Conservation (phyloP, 2,113 vertebrate species). For the Hypomesus transpacificus region DNA sequence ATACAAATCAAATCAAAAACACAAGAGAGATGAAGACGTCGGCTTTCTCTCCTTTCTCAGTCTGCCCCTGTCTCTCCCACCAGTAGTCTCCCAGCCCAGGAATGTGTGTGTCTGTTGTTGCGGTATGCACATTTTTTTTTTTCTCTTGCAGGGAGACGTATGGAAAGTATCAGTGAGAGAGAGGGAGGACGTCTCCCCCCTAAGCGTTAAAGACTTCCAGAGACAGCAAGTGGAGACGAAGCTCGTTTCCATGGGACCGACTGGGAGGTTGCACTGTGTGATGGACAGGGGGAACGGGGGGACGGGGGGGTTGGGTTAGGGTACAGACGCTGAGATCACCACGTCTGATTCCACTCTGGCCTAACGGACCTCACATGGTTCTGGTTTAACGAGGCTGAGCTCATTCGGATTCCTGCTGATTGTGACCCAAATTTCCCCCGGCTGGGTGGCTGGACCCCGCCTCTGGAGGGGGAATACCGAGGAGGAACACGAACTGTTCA, state of each 20-base stretch:
- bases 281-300: not conserved
- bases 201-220: slow-evolving; percentile 7
- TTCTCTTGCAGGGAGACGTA: not conserved
- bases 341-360: slow-evolving; percentile 3
- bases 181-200: not conserved
- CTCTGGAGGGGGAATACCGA: not conserved
- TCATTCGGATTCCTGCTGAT: slow-evolving; percentile 7
- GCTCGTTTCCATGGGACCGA: too few species aligned
- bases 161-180: slow-evolving; percentile 7
- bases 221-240: slow-evolving; percentile 1
- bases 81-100: not conserved
- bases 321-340: slow-evolving; percentile 12
- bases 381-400: slow-evolving; percentile 8
- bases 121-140: not conserved
- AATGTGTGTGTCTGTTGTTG: not conserved
- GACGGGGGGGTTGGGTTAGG: not conserved
- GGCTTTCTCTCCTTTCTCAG: not conserved
- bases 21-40: not conserved
- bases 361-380: slow-evolving; percentile 3
- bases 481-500: not conserved
- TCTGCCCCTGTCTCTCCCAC: not conserved
- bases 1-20: not conserved
- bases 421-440: not conserved
- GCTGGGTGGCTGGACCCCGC: not conserved
- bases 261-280: not conserved